Evolutionary conservation across 2,113 vertebrate species (phyloP), one percentile per base, ranked within the genome.

Genomic region (Barnardius zonarius): DNA sequence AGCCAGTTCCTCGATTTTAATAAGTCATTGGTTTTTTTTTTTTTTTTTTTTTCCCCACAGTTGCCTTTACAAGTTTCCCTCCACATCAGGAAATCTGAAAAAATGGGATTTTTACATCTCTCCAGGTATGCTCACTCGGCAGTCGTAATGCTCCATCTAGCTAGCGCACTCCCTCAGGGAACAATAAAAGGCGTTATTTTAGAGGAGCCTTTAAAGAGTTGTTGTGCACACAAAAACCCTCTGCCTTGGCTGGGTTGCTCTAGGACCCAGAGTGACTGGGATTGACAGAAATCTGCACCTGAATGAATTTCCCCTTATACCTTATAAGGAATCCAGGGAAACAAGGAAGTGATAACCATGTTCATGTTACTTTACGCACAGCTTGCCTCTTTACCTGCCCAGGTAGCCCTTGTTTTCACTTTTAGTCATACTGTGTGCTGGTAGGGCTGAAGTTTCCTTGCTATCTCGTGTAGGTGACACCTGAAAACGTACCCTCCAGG

Each of bases 261-360:
- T 96, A 97, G 97, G 97, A 95, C 95, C 89, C 94, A 83, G 97
- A 86, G 73, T 59, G 35, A 88, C 94, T 83, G 96, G 83, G 92
- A 69, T 7, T 93, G 88, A 94, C 85, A 97, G 88, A 96, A 96
- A 89, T 95, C 96, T 95, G 95, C 96, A 93, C 97, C 97, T 98
- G 97, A 96, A 97, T 94, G 97, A 97, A 94, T 97, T 97, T 97
- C 94, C 97, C 97, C 52, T 83, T 95, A 98, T 98, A 98, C 99
- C 98, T 98, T 98, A 98, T 98, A 98, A 98, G 98, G 98, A 97
- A 92, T 97, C 98, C 93, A 97, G 98, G 98, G 95, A 96, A 98
- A 98, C 97, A 98, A 99, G 99, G 99, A 99, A 99, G 99, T 99
- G 95, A 96, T 97, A 97, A 97, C 95, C 96, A 96, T 82, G 97